These are phyloP conservation scores for Tychaedon coryphoeus DNA, from an alignment of 2,113 vertebrate genomes.

Conservation along the genomic window DNA sequence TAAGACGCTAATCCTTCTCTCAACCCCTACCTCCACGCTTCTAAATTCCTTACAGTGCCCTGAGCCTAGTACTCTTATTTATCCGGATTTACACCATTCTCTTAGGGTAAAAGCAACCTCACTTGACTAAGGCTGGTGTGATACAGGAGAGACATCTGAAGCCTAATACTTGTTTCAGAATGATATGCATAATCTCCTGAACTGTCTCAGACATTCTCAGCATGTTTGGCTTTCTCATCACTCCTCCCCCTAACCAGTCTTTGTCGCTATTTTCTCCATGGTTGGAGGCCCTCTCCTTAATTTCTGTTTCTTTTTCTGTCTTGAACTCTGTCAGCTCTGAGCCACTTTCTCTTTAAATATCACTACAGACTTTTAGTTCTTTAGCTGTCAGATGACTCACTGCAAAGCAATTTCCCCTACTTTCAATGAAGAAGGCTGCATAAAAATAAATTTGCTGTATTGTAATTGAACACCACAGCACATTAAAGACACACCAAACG, in stretches of 20 bases:
- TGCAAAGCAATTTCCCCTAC: conserved; percentile 39
- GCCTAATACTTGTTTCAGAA: not conserved
- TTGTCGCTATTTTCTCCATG: conserved; percentile 24
- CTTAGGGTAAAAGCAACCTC: not conserved
- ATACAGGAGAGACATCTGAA: not conserved
- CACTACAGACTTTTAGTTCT: conserved; percentile 43
- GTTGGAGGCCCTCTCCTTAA: conserved; percentile 6
- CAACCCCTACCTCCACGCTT: not conserved
- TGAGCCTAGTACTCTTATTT: not conserved
- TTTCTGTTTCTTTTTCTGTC: conserved; percentile 51
- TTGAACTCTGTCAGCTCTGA: conserved; percentile 49
- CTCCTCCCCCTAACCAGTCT: not conserved
- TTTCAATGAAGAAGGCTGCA: conserved; percentile 24
- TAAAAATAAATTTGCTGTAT: conserved; percentile 62
- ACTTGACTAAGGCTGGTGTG: not conserved
- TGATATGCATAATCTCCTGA: not conserved
- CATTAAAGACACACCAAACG: conserved; percentile 10
- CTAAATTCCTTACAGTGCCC: not conserved
- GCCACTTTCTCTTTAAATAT: conserved; percentile 58
- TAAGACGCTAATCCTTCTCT: not conserved
- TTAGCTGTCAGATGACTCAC: conserved; percentile 64
- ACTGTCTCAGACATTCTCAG: not conserved
- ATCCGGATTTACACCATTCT: not conserved
- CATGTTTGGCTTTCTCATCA: not conserved
- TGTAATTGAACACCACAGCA: conserved; percentile 41